Evolutionary conservation across 1,140 invertebrate species (phyloP), one percentile per base, ranked within the genome.

Genomic region (Lutraria rhynchaena): DNA sequence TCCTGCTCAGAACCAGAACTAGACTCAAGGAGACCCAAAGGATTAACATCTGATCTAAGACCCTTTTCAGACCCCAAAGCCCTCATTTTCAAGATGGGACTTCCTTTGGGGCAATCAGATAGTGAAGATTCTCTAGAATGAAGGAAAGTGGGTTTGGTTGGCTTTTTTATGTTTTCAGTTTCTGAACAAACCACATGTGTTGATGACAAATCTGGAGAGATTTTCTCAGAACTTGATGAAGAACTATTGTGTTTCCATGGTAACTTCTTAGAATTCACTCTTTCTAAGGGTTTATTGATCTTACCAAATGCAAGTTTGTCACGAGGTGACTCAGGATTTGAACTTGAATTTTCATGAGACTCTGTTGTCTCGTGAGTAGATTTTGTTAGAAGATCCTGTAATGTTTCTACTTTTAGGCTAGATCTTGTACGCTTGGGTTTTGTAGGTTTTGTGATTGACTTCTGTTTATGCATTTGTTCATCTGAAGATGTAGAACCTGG

Each of bases 1-100:
- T 91, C 89, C 24, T 87, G 87, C 53, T 91, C 90, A 13, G 90
- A 91, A 11, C 89, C 89, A 3, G 90, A 90, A 80, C 89, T 90
- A 13, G 89, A 90, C 35, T 91, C 89, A 7, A 76, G 87, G 31
- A 29, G 76, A 75, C 49, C 51, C 24, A 58, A 24, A 0, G 35
- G 53, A 37, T 55, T 41, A 17, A n/a, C 29, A 57, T 77, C 83
- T 70, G 44, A 71, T 65, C 78, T 41, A 60, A 22, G 44, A 80
- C 83, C 46, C 81, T 77, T 67, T 49, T 81, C 33, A 78, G 74
- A 22, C 33, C 57, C 58, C 24, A 24, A 19, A 22, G 75, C 49
- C 15, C 58, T 37, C 41, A 77, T 33, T 57, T 77, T 77, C 31
- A 77, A 35, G 22, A 53, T 55, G 9, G 75, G 75, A 67, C 75